Conservation (phyloP, 2,113 vertebrate species). For the Orientallactaga bullata region DNA sequence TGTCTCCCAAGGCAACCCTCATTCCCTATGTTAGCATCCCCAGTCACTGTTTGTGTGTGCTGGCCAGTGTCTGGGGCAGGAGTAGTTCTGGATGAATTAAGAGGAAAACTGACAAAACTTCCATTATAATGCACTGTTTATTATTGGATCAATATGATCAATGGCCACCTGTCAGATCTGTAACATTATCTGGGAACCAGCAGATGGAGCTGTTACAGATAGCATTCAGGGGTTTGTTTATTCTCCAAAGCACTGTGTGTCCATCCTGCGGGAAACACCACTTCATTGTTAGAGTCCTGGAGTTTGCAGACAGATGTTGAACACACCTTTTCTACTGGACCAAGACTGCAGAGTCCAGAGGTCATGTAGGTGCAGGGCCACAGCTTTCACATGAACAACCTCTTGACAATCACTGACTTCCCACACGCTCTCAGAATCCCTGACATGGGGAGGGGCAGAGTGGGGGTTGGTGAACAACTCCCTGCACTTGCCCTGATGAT, state of each 20-base stretch:
- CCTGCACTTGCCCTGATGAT: no score
- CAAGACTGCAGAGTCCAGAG: constrained; percentile 29
- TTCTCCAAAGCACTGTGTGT: constrained; percentile 68
- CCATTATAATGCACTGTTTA: constrained; percentile 80
- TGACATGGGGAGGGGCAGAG: no score
- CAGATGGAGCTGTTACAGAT: constrained; percentile 85
- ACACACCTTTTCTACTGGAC: constrained; percentile 49
- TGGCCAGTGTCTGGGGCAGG: constrained; percentile 56
- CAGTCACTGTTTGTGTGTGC: constrained; percentile 42
- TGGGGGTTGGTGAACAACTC: no score
- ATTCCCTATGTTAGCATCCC: constrained; percentile 26
- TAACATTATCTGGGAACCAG: constrained; percentile 85
- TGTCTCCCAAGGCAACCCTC: constrained; percentile 31
- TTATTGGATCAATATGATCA: constrained; percentile 83
- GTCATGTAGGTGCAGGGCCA: not conserved
- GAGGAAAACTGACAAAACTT: constrained; percentile 78
- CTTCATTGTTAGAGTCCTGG: constrained; percentile 63
- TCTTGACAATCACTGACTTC: not conserved
- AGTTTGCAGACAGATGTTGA: constrained; percentile 71
- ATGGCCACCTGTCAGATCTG: constrained; percentile 84
- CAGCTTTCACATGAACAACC: not conserved
- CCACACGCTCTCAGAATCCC: not conserved
- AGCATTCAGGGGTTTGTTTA: constrained; percentile 83
- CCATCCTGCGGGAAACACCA: constrained; percentile 63
- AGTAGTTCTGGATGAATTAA: constrained; percentile 78